These are phyloP conservation scores for Laticauda laticaudata DNA, from an alignment of 2,113 vertebrate species.

Conservation along the genomic window DNA sequence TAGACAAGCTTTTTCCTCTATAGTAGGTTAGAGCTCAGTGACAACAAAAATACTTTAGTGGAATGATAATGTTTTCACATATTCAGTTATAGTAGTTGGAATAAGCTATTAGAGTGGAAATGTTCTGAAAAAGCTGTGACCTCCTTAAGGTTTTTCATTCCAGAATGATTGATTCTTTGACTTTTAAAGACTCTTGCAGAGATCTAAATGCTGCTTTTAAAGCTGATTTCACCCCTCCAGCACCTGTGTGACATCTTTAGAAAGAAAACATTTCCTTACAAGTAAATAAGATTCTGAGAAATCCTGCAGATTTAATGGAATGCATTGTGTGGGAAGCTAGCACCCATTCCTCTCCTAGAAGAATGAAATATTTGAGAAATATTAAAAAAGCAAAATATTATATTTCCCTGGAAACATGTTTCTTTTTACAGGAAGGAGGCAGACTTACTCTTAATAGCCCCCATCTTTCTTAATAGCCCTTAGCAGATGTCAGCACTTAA, in stretches of 20 bases:
- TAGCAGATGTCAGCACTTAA: too few species aligned
- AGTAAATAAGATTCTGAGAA: slow-evolving; percentile 38
- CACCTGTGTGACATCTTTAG: slow-evolving; percentile 41
- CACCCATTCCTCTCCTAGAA: too few species aligned
- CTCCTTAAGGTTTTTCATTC: slow-evolving; percentile 38
- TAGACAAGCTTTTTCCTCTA: not conserved
- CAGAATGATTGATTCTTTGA: slow-evolving; percentile 29
- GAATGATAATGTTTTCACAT: slow-evolving; percentile 19
- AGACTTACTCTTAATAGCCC: too few species aligned
- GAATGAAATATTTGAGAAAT: too few species aligned
- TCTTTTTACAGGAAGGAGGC: too few species aligned
- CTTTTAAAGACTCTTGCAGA: slow-evolving; percentile 44
- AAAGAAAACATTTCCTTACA: slow-evolving; percentile 50
- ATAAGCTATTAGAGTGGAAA: slow-evolving; percentile 4
- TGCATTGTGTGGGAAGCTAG: not conserved
- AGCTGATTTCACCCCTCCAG: not conserved
- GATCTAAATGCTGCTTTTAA: slow-evolving; percentile 49
- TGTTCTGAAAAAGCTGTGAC: slow-evolving; percentile 20
- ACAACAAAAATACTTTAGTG: slow-evolving; percentile 22
- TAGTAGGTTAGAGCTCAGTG: not conserved
- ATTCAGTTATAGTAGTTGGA: slow-evolving; percentile 23
- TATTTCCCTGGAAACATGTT: too few species aligned
- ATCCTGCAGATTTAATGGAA: slow-evolving; percentile 51
- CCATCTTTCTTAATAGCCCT: too few species aligned
- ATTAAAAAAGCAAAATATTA: too few species aligned